These are phyloP conservation scores for Drosophila mimica DNA, from an alignment of 2,888 invertebrate species.

Conservation along the genomic window DNA sequence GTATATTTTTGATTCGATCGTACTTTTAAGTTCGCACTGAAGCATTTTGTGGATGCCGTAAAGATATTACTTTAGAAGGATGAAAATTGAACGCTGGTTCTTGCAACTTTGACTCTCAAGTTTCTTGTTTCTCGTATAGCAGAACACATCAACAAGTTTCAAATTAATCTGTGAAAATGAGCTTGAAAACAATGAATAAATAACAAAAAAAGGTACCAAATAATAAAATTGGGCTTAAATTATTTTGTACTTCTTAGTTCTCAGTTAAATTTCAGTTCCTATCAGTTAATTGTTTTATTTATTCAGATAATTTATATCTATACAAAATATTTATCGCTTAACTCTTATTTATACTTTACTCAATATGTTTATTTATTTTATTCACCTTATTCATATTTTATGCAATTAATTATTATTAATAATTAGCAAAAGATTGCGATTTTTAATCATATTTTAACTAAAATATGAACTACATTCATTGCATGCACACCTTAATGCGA, in stretches of 20 bases:
- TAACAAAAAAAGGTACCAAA: not conserved
- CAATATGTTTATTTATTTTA: not conserved
- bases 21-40: not conserved
- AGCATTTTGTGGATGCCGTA: not conserved
- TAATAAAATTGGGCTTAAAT: not conserved
- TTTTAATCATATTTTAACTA: not conserved
- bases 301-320: too few relatives aligned
- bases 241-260: not conserved
- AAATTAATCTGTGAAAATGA: not conserved
- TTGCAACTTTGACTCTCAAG: not conserved
- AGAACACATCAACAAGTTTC: not conserved
- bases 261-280: not conserved
- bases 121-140: rapidly evolving
- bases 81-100: not conserved
- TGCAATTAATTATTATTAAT: too few relatives aligned
- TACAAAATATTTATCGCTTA: not conserved
- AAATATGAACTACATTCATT: not conserved
- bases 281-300: not conserved
- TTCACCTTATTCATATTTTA: too few relatives aligned
- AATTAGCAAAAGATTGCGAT: too few relatives aligned
- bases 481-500: not conserved
- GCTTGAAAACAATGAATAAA: not conserved
- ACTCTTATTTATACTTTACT: not conserved
- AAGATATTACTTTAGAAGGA: not conserved
- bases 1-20: not conserved